Conservation (phyloP, 2,888 invertebrate genomes). For the Sinopyrophorus schimmeli region DNA sequence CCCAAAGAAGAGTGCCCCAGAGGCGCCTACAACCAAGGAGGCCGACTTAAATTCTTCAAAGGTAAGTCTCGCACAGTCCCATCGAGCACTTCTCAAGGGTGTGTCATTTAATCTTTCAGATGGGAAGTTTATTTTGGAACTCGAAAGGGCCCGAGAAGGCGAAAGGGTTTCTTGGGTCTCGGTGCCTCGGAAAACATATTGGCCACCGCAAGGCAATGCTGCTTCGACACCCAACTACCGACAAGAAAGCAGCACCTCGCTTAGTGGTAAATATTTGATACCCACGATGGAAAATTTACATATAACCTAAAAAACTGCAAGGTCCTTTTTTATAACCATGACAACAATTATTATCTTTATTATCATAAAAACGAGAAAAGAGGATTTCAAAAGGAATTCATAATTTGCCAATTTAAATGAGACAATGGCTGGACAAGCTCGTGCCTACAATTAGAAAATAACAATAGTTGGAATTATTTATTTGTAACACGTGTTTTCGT, state of each 20-base stretch:
- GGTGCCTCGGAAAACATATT: slow-evolving; percentile 85
- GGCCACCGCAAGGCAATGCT: slow-evolving; percentile 76
- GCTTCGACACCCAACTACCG: slow-evolving; percentile 61
- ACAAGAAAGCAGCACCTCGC: slow-evolving; percentile 77
- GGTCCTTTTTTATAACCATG: too few species aligned
- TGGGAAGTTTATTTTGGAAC: slow-evolving; percentile 88
- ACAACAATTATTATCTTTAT: too few species aligned
- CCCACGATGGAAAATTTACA: too few species aligned
- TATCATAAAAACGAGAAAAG: too few species aligned
- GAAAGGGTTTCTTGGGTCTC: slow-evolving; percentile 88
- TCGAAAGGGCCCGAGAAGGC: slow-evolving; percentile 75
- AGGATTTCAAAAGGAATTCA: too few species aligned
- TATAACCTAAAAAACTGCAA: too few species aligned
- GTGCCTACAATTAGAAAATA: too few species aligned
- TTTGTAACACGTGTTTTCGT: too few species aligned
- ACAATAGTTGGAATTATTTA: too few species aligned
- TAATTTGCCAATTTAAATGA: too few species aligned
- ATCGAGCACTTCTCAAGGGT: too few species aligned
- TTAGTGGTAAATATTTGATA: slow-evolving; percentile 73
- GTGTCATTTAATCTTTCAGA: slow-evolving; percentile 60
- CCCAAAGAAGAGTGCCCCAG: slow-evolving; percentile 57
- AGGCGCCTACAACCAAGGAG: slow-evolving; percentile 61
- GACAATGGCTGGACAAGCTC: too few species aligned
- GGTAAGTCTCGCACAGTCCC: slow-evolving; percentile 56
- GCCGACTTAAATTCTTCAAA: slow-evolving; percentile 80